phyloP scores from a whole-genome alignment of 1,140 invertebrate species.

The Tribolium castaneum region DNA sequence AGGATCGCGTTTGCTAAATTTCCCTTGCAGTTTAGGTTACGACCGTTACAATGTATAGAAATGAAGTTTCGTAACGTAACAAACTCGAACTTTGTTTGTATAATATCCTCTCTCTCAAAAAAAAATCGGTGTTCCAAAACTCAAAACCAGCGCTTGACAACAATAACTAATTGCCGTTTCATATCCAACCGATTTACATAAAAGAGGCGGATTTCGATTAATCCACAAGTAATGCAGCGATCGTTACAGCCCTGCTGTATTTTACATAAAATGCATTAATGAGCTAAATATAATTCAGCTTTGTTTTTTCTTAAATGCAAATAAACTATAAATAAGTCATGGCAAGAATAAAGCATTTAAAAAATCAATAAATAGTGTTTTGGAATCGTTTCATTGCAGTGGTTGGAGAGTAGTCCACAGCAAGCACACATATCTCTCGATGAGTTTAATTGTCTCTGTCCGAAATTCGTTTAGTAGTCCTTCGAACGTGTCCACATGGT shows the following conservation, averaged over 20 bases:
- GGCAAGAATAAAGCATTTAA: not conserved
- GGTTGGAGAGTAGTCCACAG: too few species aligned
- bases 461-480: constrained; percentile 26
- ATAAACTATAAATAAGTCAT: not conserved
- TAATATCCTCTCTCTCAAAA: not conserved
- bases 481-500: not conserved
- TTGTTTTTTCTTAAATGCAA: not conserved
- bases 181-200: constrained; percentile 13
- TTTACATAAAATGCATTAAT: constrained; percentile 24
- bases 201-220: constrained; percentile 25
- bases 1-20: not conserved
- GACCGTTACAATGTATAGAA: constrained; percentile 11
- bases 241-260: not conserved
- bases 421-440: not conserved
- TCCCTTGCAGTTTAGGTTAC: not conserved
- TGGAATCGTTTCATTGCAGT: too few species aligned
- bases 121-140: not conserved
- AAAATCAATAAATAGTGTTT: not conserved
- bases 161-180: constrained; percentile 10
- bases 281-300: not conserved
- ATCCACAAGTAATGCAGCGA: constrained; percentile 3
- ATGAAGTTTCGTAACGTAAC: not conserved
- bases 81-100: not conserved
- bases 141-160: not conserved
- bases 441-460: constrained; percentile 34